A percentile compares a stretch with the other conserved stretches of the same genome.
phyloP scores from a whole-genome alignment of 2,797 vertebrate species.

The Heterohyrax brucei region DNA sequence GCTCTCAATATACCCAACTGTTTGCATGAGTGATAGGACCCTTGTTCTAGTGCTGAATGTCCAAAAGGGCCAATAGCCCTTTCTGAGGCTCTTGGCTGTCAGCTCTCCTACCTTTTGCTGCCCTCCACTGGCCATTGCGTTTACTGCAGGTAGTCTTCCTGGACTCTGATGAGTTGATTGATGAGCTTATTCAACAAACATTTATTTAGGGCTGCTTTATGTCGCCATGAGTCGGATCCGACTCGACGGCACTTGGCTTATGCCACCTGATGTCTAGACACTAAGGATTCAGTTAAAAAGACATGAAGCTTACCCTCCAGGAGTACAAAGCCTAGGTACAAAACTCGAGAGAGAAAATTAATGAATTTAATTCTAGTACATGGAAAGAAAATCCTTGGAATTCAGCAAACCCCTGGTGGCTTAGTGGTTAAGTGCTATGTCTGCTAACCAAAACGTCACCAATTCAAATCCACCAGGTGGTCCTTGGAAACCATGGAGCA shows the following conservation, averaged over 20 bases:
- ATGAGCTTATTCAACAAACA: background rate
- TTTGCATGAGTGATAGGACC: background rate
- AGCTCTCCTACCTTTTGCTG: constrained; percentile 77
- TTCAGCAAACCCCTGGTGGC: background rate
- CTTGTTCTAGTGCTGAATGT: background rate
- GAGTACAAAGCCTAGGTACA: background rate
- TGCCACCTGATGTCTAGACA: background rate
- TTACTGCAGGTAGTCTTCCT: constrained; percentile 41
- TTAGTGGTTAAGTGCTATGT: no score
- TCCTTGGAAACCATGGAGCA: no score
- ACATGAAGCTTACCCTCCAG: background rate
- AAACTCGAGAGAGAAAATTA: background rate
- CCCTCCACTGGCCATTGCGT: constrained; percentile 72
- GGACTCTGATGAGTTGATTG: background rate
- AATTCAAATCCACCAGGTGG: no score
- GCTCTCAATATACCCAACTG: background rate
- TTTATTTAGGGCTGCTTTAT: background rate
- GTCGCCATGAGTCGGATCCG: no score
- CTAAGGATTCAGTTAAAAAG: background rate
- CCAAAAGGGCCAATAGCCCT: background rate
- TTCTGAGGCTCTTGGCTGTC: background rate
- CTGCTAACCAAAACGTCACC: no score
- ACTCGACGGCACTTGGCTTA: no score
- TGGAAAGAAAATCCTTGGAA: background rate
- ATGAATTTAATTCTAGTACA: background rate